phyloP scores from a whole-genome alignment of 2,797 vertebrate species.

The Dicrostonyx torquatus region DNA sequence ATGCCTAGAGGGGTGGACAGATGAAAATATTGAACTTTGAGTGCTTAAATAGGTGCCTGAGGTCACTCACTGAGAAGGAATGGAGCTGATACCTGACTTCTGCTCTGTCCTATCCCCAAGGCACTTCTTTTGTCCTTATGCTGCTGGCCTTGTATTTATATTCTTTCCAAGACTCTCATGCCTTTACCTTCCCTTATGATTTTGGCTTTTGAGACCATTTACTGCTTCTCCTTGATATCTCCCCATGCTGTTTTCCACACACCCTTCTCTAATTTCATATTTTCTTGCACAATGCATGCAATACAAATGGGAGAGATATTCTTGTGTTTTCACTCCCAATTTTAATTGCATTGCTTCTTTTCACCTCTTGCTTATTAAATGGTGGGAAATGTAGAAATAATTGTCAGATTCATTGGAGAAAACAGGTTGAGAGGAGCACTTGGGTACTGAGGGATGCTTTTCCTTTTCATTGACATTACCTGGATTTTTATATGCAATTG shows the following conservation, averaged over 20 bases:
- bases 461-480: conserved; percentile 23
- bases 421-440: not conserved
- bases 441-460: conserved; percentile 21
- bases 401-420: conserved; percentile 14
- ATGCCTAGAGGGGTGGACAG: not conserved
- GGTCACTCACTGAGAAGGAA: not conserved
- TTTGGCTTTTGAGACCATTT: not conserved
- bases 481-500: conserved; percentile 36
- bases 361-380: conserved; percentile 47
- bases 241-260: not conserved
- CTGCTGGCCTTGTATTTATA: not conserved
- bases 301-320: not conserved
- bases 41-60: not conserved
- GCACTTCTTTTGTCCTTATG: not conserved
- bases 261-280: not conserved
- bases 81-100: not conserved
- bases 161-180: not conserved
- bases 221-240: not conserved
- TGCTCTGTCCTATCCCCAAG: not conserved
- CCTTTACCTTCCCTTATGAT: not conserved
- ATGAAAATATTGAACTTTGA: not conserved
- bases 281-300: not conserved
- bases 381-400: conserved; percentile 22
- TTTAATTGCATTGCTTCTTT: conserved; percentile 52
- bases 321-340: not conserved